Evolutionary conservation across 2,113 vertebrate genomes (phyloP), one percentile per base, ranked within the genome.

Genomic region (Phylloscopus trochiloides): DNA sequence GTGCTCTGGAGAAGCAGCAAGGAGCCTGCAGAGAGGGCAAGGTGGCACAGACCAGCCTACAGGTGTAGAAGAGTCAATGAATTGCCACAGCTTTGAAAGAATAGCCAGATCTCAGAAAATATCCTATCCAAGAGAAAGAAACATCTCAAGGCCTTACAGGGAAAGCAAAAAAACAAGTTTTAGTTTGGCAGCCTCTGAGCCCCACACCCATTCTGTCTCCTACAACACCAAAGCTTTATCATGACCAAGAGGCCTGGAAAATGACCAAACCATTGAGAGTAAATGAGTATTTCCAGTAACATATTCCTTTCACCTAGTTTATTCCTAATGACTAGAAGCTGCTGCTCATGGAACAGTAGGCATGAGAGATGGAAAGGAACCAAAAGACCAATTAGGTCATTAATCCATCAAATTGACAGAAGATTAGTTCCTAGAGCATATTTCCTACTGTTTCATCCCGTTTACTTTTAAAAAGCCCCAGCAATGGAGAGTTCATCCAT

Each of bases 331-430:
- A 45, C 61, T 54, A 81, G 31, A 79, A 90, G 18, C 66, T 38
- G n/a, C 77, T 85, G 50, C 71, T 94, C 62, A 62, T 10, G 0
- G 47, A 94, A 85, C 57, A 87, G 58, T 85, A 70, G 50, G 54
- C 42, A 79, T 43, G 24, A 82, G 38, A 92, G n/a, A 73, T 66
- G 50, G 79, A 92, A 96, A 38, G 29, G 77, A 91, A 95, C 63
- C 81, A 83, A 87, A 83, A 65, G 54, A 92, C 38, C 77, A 88
- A 19, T 88, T 92, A 93, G 78, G 38, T 82, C 71, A 58, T 88
- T 90, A 90, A 96, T 86, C 51, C 74, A 90, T 76, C 66, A 78
- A 58, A 26, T 6, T 82, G 89, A 78, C 54, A 76, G 70, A 87
- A 87, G 36, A 79, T 81, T 76, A 90, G 63, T 47, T 92, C 73